Conservation (phyloP, 2,888 invertebrate genomes). For the Cheilosia grossa region DNA sequence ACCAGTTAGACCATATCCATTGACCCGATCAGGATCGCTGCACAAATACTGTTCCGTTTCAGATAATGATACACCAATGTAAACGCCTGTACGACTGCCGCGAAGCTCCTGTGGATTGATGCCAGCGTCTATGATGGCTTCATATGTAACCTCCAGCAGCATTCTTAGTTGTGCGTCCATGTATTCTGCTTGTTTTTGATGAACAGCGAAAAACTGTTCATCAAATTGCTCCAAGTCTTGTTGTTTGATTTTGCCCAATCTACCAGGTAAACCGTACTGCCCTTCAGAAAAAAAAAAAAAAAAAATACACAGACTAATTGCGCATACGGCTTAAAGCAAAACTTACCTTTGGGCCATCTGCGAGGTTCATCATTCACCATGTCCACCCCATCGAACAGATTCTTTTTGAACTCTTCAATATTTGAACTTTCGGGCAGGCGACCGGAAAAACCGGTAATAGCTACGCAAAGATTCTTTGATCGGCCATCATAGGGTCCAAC, state of each 20-base stretch:
- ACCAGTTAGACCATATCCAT: constrained; percentile 96
- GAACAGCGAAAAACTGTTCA: constrained; percentile 94
- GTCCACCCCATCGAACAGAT: constrained; percentile 95
- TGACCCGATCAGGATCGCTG: constrained; percentile 92
- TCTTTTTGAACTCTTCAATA: constrained; percentile 96
- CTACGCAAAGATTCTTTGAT: constrained; percentile 86
- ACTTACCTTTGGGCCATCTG: constrained; percentile 91
- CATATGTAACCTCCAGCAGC: constrained; percentile 95
- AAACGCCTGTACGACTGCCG: constrained; percentile 96
- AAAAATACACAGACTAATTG: neutral
- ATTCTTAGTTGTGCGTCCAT: constrained; percentile 97
- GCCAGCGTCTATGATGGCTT: constrained; percentile 95
- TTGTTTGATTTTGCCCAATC: constrained; percentile 93
- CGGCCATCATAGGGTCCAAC: constrained; percentile 79
- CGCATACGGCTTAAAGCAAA: too few relatives aligned
- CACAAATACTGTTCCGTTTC: constrained; percentile 96
- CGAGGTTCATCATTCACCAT: constrained; percentile 96
- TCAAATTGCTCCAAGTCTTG: constrained; percentile 89
- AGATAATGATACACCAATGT: constrained; percentile 94
- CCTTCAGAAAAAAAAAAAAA: constrained; percentile 83
- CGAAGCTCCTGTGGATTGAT: constrained; percentile 92
- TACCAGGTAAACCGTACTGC: constrained; percentile 90
- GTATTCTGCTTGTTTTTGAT: constrained; percentile 94
- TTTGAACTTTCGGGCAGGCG: constrained; percentile 95
- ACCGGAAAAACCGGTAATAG: constrained; percentile 92